Evolutionary conservation across 2,797 vertebrate species (phyloP), one percentile per base, ranked within the genome.

Genomic region (Mallotus villosus): DNA sequence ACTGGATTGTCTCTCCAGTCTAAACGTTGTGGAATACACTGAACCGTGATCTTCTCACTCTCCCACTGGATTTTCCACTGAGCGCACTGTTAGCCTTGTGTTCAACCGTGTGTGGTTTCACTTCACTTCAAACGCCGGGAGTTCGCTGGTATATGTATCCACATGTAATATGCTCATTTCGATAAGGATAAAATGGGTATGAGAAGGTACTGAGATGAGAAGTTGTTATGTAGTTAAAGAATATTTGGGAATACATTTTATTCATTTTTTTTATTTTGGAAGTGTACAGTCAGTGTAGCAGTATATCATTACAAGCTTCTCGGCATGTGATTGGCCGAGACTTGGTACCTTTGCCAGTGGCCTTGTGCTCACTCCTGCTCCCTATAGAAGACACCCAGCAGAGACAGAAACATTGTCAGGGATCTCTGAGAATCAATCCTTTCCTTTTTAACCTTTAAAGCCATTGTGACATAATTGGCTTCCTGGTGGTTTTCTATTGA

Each of bases 391-490:
- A 70, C 55, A 4, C 53, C 67, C 64, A 67, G 63, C 76, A 22
- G 12, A 78, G 72, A 58, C 69, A 55, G 74, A 75, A 75, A 81
- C 67, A 74, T 69, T 58, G 73, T 79, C 83, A 81, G 73, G 70
- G 62, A 57, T 27, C 25, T 4, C 49, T 67, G 72, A 73, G 51
- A 88, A 90, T 90, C 84, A 84, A 88, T 88, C 82, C 16, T 67
- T 73, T 85, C 78, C 77, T 87, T 88, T 90, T 89, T 81, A 88
- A 84, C 82, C 80, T 85, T 90, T 87, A 72, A 79, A 87, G 79
- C 74, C 77, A 58, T 77, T 69, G 82, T 81, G 77, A 75, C 66
- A 74, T 84, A 85, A 87, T 85, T 82, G 75, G 74, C 69, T 74
- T 82, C 71, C 67, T 82, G 85, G 83, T 87, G 74, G 71, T 67